Evolutionary conservation across 2,888 invertebrate genomes (phyloP).

Genomic region (Drosophila multiciliata): DNA sequence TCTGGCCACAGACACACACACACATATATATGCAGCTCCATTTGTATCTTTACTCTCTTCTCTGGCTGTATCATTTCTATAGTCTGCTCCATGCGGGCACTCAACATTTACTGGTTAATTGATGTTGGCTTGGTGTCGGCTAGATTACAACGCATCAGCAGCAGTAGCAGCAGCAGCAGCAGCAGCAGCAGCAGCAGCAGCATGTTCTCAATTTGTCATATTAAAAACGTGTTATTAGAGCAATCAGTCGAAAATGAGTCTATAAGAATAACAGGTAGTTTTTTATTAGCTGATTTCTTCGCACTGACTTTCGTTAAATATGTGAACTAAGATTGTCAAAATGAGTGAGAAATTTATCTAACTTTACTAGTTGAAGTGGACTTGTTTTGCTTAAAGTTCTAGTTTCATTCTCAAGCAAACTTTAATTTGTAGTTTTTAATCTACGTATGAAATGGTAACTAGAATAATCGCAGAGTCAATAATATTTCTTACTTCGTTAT

Average conservation of each 20-base stretch:
- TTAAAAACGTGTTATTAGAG: conserved; percentile 41
- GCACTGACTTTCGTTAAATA: neutral
- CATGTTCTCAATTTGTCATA: conserved; percentile 65
- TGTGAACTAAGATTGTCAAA: neutral
- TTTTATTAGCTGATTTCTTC: neutral
- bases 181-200: conserved; percentile 11
- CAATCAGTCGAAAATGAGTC: conserved; percentile 9
- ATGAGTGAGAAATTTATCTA: neutral
- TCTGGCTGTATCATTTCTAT: conserved; percentile 4
- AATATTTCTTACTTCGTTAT: neutral
- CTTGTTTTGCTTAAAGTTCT: neutral
- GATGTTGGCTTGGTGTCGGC: conserved; percentile 35
- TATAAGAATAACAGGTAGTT: conserved; percentile 10
- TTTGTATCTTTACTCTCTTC: conserved; percentile 13
- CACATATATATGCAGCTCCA: neutral
- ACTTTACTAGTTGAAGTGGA: neutral
- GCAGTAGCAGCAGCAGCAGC: conserved; percentile 1
- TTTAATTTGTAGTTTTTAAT: too few species aligned
- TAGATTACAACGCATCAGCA: conserved; percentile 7
- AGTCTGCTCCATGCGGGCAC: conserved; percentile 41
- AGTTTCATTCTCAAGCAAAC: neutral
- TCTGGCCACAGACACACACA: neutral
- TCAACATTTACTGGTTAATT: conserved; percentile 47
- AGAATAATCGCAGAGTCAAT: neutral
- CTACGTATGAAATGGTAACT: neutral